Percentiles rank a stretch among this genome's conserved stretches.
These are phyloP conservation scores for Scolanthus callimorphus DNA, from an alignment of 92 coral and sea anemone genomes.

Conservation along the genomic window DNA sequence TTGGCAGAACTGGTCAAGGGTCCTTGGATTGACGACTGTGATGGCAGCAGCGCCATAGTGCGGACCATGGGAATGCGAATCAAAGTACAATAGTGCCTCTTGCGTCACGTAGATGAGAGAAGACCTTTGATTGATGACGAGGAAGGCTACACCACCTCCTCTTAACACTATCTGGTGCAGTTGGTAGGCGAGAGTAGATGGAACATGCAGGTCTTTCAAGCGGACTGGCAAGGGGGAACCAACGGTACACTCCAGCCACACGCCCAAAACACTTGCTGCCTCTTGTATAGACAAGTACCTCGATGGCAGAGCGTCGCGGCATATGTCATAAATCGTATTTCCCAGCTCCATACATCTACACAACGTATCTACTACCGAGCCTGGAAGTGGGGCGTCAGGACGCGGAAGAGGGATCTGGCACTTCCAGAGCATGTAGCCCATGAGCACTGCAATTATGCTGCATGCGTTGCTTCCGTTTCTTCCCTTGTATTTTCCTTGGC, in stretches of 20 bases:
- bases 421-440: constrained; percentile 5
- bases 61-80: constrained; percentile 35
- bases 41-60: constrained; percentile 13
- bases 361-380: constrained; percentile 1
- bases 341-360: constrained; percentile 48
- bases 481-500: no score
- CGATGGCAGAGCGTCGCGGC: constrained; percentile 38
- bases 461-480: no score
- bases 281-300: constrained; percentile 51
- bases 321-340: constrained; percentile 43
- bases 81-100: constrained; percentile 18
- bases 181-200: constrained; percentile 42
- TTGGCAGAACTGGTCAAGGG: constrained; percentile 17
- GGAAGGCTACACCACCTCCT: constrained; percentile 2
- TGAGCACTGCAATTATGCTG: no score
- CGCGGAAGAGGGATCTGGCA: no score
- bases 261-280: constrained; percentile 30
- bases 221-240: constrained; percentile 36
- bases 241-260: constrained; percentile 13
- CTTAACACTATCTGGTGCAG: constrained; percentile 3
- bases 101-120: constrained; percentile 16
- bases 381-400: not conserved
- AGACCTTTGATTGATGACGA: constrained; percentile 41
- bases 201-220: constrained; percentile 30
- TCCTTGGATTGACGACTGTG: not conserved